These are phyloP conservation scores for Myoxocephalus aenaeus DNA, from an alignment of 2,797 vertebrate species.

Conservation along the genomic window DNA sequence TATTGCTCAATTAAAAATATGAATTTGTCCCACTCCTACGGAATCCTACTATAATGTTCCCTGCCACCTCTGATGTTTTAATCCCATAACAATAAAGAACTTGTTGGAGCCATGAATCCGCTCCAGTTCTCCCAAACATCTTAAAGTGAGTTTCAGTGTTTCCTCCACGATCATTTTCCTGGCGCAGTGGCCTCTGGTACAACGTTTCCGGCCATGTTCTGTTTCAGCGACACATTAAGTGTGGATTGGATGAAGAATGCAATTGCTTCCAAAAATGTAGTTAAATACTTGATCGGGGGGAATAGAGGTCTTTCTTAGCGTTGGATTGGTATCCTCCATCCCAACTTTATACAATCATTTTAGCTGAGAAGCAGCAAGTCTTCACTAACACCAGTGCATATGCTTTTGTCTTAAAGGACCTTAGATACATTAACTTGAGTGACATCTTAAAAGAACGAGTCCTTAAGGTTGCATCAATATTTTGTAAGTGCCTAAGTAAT, in stretches of 20 bases:
- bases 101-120: constrained; percentile 62
- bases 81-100: constrained; percentile 63
- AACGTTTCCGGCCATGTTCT: constrained; percentile 60
- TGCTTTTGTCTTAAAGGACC: background rate
- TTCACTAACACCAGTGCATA: constrained; percentile 3
- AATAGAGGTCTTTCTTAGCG: constrained; percentile 38
- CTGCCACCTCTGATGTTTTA: constrained; percentile 45
- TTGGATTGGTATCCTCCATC: constrained; percentile 33
- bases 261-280: constrained; percentile 60
- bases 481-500: constrained; percentile 1
- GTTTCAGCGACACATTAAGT: constrained; percentile 70
- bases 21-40: constrained; percentile 54
- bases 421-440: background rate
- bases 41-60: constrained; percentile 36
- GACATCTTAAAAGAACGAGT: background rate
- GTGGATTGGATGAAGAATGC: constrained; percentile 66
- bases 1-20: constrained; percentile 36
- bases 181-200: constrained; percentile 55
- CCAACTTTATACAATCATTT: constrained; percentile 31
- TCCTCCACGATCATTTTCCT: constrained; percentile 66
- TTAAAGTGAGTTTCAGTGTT: constrained; percentile 61
- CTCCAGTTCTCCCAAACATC: constrained; percentile 62
- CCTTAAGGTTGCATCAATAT: background rate
- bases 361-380: background rate
- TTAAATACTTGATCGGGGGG: constrained; percentile 64